These are phyloP conservation scores for Hemicentrotus pulcherrimus DNA, from an alignment of 35 echinoderm and acorn worm species.

Conservation along the genomic window DNA sequence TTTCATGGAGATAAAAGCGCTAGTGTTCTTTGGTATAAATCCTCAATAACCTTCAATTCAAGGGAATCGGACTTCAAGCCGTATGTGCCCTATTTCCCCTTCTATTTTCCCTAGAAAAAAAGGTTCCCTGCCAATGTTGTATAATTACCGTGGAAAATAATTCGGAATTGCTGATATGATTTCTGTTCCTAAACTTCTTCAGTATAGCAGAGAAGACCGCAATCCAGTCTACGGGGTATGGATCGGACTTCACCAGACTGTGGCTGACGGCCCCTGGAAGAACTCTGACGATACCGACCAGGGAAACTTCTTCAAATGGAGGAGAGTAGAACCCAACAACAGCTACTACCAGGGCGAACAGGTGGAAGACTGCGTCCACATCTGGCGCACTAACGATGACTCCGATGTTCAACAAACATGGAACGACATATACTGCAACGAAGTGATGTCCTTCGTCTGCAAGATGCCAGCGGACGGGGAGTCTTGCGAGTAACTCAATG, in stretches of 20 bases:
- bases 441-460: slow-evolving; percentile 24
- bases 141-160: too few relatives aligned
- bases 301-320: not conserved
- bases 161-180: too few relatives aligned
- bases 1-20: too few relatives aligned
- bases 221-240: not conserved
- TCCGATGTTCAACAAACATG: not conserved
- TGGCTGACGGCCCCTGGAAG: not conserved
- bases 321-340: not conserved
- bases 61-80: too few relatives aligned
- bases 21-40: too few relatives aligned
- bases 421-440: not conserved
- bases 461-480: not conserved
- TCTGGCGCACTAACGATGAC: not conserved
- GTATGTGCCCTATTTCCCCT: too few relatives aligned
- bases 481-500: too few relatives aligned
- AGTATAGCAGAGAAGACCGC: not conserved
- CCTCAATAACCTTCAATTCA: too few relatives aligned
- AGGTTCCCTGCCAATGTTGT: too few relatives aligned
- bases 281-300: not conserved
- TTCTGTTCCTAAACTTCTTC: not conserved
- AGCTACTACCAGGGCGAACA: not conserved
- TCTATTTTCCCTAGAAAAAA: too few relatives aligned
- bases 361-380: slow-evolving; percentile 30
- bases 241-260: not conserved